Base-by-base conservation (phyloP, 2,113 vertebrate species). In the Balaeniceps rex region DNA sequence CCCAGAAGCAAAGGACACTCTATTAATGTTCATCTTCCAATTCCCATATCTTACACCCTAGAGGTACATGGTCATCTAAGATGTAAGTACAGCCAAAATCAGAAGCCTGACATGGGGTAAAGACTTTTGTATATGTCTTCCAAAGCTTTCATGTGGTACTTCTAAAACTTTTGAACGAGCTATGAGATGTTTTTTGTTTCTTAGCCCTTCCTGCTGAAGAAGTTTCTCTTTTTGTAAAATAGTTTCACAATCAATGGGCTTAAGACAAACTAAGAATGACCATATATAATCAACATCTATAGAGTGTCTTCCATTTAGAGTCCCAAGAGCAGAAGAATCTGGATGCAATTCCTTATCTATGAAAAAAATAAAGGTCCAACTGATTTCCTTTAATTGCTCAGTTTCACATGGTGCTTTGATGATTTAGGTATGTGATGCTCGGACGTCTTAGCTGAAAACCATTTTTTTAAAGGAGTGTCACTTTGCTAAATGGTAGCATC, bases 1-100 rank as follows among this genome's bases (percentile, higher is more conserved):
- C 4, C 0, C 1, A 52, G 82, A 55, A 83, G 13, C 16, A 76
- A 77, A 88, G 4, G 14, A 52, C 3, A 1, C 1, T 19, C 25
- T 71, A 33, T 34, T 69, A 12, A 18, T 44, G 4, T 40, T 75
- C 11, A n/a, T 44, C 23, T 69, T 57, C 52, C 17, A 26, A 2
- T 69, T 64, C 83, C 54, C 11, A 3, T n/a, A 23, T 40, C 11
- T 84, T 38, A 51, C 4, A 23, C 2, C 7, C 33, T 66, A 55
- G 83, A 65, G 0, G 2, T 64, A 69, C 10, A 10, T 33, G 4
- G 9, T 70, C 40, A 42, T n/a, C 34, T 83, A 19, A 57, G 58
- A 47, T 28, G 26, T 11, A 12, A 57, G 14, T 34, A 49, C 5
- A 70, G 9, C 4, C 23, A 64, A 70, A 64, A 75, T 60, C 38